These are phyloP conservation scores for Synergus gifuensis DNA, from an alignment of 2,888 invertebrate genomes.

Conservation along the genomic window DNA sequence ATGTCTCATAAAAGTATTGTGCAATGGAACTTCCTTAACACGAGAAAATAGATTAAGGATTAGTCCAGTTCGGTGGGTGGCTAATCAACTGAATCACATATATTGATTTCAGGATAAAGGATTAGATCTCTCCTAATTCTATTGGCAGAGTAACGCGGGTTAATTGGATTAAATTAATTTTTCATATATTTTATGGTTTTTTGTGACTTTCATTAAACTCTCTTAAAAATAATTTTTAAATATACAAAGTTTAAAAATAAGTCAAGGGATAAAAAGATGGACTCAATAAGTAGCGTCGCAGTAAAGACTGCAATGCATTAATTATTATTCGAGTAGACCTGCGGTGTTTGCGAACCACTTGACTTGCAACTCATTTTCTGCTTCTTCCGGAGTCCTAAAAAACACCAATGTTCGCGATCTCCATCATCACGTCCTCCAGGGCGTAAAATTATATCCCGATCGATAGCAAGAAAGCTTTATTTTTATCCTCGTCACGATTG, in stretches of 20 bases:
- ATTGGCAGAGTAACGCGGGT: background rate
- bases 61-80: background rate
- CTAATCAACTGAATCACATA: background rate
- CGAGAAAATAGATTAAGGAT: background rate
- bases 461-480: slow-evolving; percentile 14
- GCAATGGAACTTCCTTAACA: background rate
- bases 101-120: background rate
- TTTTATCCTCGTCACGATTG: background rate
- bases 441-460: slow-evolving; percentile 43
- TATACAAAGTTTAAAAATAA: background rate
- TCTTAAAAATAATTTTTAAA: background rate
- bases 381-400: slow-evolving; percentile 15
- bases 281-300: slow-evolving; percentile 19
- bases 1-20: background rate
- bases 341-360: slow-evolving; percentile 15
- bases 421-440: slow-evolving; percentile 29
- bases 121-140: background rate
- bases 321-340: slow-evolving; percentile 59
- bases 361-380: slow-evolving; percentile 19
- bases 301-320: slow-evolving; percentile 55
- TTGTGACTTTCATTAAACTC: no score
- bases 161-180: no score
- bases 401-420: slow-evolving; percentile 26
- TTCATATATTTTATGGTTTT: no score
- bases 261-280: background rate